A percentile compares a stretch with the other conserved stretches of the same genome.
Evolutionary conservation across 2,113 vertebrate species (phyloP).

Genomic region (Sphyrna mokarran): DNA sequence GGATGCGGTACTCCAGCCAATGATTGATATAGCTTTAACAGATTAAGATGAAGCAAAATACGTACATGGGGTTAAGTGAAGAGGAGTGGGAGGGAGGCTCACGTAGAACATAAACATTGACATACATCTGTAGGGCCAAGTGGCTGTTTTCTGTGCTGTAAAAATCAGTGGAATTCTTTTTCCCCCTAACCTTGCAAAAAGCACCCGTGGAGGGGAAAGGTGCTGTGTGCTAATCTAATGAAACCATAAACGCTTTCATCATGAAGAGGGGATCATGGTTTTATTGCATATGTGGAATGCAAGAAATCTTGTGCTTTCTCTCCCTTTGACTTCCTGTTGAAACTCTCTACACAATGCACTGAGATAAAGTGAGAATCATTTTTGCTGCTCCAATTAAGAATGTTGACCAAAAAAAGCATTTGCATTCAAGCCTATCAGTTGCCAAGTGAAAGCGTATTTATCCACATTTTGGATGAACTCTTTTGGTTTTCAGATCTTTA

Average conservation of each 20-base stretch:
- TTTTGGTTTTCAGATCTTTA: background rate
- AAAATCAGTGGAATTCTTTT: background rate
- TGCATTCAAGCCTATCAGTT: background rate
- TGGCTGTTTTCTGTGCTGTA: background rate
- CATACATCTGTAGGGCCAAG: background rate
- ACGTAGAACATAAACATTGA: background rate
- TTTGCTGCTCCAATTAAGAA: background rate
- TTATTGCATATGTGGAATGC: background rate
- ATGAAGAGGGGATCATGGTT: background rate
- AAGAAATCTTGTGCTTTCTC: background rate
- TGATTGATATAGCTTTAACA: too few relatives aligned
- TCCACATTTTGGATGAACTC: background rate
- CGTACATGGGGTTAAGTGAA: background rate
- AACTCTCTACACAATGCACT: too few relatives aligned
- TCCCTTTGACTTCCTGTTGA: background rate
- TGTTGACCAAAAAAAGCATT: background rate
- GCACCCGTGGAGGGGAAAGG: background rate
- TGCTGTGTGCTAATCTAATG: background rate
- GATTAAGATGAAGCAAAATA: too few relatives aligned
- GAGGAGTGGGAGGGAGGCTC: background rate
- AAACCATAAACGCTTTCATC: background rate
- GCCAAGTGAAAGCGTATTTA: background rate
- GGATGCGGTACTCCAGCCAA: background rate
- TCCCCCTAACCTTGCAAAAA: background rate
- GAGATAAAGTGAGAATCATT: too few relatives aligned